phyloP scores from a whole-genome alignment of 2,797 vertebrate genomes.

The Chaenodraco wilsoni region DNA sequence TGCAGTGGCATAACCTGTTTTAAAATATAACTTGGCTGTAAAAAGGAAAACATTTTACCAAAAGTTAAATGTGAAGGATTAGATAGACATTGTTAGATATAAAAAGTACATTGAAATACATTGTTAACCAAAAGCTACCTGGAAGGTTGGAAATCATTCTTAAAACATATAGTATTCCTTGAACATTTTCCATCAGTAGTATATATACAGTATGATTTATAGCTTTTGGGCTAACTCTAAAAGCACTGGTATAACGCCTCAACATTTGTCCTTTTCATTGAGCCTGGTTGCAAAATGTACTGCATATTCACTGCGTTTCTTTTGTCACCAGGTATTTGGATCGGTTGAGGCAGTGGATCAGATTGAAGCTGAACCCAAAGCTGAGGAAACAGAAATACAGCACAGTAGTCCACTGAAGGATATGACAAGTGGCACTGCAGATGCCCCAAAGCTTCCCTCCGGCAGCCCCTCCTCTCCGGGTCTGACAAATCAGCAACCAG shows the following conservation, averaged over 20 bases:
- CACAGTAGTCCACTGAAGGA: slow-evolving; percentile 62
- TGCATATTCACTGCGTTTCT: background rate
- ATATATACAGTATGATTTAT: slow-evolving; percentile 11
- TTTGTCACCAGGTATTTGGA: slow-evolving; percentile 89
- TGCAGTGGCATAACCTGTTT: too few relatives aligned
- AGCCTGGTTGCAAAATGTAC: background rate
- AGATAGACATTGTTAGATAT: background rate
- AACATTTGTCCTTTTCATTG: slow-evolving; percentile 4
- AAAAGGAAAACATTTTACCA: background rate
- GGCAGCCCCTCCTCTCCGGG: slow-evolving; percentile 82
- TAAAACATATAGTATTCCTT: background rate
- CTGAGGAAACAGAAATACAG: slow-evolving; percentile 80
- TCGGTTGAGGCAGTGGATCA: slow-evolving; percentile 89
- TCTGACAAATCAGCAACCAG: slow-evolving; percentile 84
- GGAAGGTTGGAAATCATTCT: background rate
- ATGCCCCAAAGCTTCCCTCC: slow-evolving; percentile 86
- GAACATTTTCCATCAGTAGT: background rate
- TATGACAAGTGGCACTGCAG: slow-evolving; percentile 77
- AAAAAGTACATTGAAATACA: background rate
- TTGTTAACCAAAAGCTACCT: background rate
- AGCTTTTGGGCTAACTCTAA: slow-evolving; percentile 8
- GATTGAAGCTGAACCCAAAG: slow-evolving; percentile 81
- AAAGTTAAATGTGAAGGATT: background rate
- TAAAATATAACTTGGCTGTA: too few relatives aligned
- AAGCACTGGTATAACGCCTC: background rate